These are phyloP conservation scores for Pelochelys cantorii DNA, from an alignment of 2,797 vertebrate species.

Conservation along the genomic window DNA sequence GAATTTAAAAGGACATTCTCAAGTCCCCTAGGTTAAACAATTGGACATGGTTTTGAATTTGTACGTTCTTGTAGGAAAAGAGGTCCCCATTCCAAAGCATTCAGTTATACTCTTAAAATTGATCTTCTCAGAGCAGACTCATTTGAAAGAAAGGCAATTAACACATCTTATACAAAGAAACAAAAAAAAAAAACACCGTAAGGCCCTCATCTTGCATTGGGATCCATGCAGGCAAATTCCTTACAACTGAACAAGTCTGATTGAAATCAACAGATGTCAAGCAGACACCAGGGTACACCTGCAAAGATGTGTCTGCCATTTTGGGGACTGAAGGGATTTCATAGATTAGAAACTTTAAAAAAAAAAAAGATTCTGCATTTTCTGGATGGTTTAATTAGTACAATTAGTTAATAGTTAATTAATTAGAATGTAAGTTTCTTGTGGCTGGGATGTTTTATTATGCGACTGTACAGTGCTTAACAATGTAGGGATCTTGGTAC, in stretches of 20 bases:
- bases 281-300: neutral
- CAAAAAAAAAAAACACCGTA: neutral
- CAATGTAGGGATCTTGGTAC: slow-evolving; percentile 13
- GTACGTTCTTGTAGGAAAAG: neutral
- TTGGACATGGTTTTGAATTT: slow-evolving; percentile 7
- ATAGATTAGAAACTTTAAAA: neutral
- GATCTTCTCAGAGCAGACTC: neutral
- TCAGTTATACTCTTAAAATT: neutral
- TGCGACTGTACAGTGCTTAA: neutral
- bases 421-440: slow-evolving; percentile 2
- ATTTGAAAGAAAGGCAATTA: neutral
- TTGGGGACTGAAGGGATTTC: neutral
- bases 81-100: neutral
- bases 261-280: fast-evolving
- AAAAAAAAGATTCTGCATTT: neutral
- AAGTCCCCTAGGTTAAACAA: neutral
- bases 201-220: fast-evolving
- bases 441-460: neutral
- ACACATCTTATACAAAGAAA: fast-evolving
- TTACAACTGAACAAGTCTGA: neutral
- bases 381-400: slow-evolving; percentile 51
- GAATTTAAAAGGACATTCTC: neutral
- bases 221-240: neutral
- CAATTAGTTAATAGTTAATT: slow-evolving; percentile 27
- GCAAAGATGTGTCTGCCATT: neutral